Evolutionary conservation across 2,113 vertebrate species (phyloP).

Genomic region (Aramus guarauna): DNA sequence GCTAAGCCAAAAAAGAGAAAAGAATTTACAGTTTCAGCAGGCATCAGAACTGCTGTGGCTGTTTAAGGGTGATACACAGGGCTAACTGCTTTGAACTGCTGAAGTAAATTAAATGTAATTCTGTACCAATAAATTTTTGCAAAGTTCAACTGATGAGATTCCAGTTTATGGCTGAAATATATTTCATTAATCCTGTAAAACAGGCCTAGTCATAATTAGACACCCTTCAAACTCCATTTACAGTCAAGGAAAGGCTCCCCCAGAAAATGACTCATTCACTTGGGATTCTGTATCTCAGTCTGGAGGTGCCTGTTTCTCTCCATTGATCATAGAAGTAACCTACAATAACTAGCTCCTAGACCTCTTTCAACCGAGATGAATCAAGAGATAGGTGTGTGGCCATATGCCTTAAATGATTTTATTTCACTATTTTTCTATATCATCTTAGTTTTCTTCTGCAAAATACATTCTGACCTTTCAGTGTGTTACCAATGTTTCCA

Average conservation of each 20-base stretch:
- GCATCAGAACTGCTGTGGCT: neutral
- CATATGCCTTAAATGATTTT: neutral
- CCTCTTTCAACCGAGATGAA: neutral
- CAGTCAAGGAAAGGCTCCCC: neutral
- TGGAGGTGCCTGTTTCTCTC: neutral
- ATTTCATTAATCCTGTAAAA: neutral
- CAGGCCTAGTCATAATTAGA: neutral
- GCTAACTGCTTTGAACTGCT: neutral
- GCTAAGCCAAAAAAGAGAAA: neutral
- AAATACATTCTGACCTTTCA: neutral
- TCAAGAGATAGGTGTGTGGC: neutral
- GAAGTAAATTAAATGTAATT: neutral
- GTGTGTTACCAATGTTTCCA: neutral
- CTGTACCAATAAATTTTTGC: neutral
- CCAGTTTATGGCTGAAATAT: neutral
- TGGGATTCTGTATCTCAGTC: neutral
- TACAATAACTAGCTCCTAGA: neutral
- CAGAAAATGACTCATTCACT: accelerated
- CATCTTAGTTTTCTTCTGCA: neutral
- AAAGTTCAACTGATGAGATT: neutral
- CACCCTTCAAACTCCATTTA: neutral
- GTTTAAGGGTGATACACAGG: neutral
- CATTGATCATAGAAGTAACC: neutral
- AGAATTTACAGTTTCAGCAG: neutral
- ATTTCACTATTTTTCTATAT: neutral